These are phyloP conservation scores for Sycophaga agraensis DNA, from an alignment of 1,140 invertebrate genomes.

Conservation along the genomic window DNA sequence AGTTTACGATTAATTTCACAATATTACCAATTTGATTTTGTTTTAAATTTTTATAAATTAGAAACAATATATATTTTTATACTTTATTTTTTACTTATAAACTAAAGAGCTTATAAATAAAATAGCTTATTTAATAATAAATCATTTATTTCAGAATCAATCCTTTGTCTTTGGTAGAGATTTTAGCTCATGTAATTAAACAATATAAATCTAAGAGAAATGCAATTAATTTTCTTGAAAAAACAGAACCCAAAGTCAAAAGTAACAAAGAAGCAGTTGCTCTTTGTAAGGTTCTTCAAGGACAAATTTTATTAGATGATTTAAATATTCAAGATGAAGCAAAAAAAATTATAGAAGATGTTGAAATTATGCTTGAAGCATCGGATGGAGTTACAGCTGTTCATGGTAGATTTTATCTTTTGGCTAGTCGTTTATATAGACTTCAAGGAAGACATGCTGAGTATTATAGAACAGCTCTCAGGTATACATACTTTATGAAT, in stretches of 20 bases:
- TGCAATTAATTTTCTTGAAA: conserved; percentile 82
- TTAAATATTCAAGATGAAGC: conserved; percentile 79
- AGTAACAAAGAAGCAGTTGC: conserved; percentile 82
- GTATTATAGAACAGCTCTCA: conserved; percentile 93
- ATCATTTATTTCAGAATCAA: conserved; percentile 91
- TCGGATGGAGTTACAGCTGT: conserved; percentile 90
- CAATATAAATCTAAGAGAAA: conserved; percentile 81
- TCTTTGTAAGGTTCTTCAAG: conserved; percentile 81
- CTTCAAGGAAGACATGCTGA: conserved; percentile 84
- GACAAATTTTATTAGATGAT: conserved; percentile 81
- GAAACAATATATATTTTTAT: not conserved
- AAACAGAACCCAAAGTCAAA: conserved; percentile 86
- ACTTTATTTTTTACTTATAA: no score
- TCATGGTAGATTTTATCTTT: conserved; percentile 92
- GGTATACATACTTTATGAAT: conserved; percentile 49
- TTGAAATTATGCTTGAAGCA: conserved; percentile 83
- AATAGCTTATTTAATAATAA: no score
- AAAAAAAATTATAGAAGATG: conserved; percentile 88
- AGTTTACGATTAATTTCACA: not conserved
- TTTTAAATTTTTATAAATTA: not conserved
- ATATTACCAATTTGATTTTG: no score
- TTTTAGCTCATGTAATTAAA: conserved; percentile 75
- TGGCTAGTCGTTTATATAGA: conserved; percentile 84
- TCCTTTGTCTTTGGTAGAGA: conserved; percentile 88
- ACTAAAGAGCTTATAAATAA: no score